phyloP scores from a whole-genome alignment of 2,113 vertebrate species.

The Rhineura floridana region DNA sequence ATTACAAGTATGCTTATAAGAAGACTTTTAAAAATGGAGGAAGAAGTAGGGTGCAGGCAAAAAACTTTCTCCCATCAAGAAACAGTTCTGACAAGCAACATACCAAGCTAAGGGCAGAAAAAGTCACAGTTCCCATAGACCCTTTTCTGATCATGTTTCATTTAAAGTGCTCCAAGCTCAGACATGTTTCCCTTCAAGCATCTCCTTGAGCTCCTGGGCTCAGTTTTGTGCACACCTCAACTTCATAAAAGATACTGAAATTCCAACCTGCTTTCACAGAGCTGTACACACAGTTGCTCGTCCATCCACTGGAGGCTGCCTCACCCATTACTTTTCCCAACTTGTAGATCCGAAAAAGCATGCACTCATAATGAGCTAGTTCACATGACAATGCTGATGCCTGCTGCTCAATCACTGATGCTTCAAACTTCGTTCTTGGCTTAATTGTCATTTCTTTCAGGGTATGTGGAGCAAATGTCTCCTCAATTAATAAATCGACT shows the following conservation, averaged over 20 bases:
- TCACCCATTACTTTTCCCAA: not conserved
- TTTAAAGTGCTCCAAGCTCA: not conserved
- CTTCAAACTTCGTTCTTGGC: no score
- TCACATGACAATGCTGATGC: not conserved
- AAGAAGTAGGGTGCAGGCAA: not conserved
- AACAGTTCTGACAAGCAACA: not conserved
- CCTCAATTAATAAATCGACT: no score
- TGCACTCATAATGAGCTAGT: not conserved
- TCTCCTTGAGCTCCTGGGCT: not conserved
- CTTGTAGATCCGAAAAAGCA: not conserved
- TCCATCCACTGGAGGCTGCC: not conserved
- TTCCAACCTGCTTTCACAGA: not conserved
- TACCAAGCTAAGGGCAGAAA: not conserved
- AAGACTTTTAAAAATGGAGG: not conserved
- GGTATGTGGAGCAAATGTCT: no score
- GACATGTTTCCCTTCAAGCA: not conserved
- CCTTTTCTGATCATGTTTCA: not conserved
- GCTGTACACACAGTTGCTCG: not conserved
- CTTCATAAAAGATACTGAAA: not conserved
- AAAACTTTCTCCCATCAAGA: not conserved
- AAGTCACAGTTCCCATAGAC: not conserved
- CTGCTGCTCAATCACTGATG: no score
- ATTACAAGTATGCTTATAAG: not conserved
- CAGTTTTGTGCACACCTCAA: not conserved
- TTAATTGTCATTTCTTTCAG: no score